phyloP scores from a whole-genome alignment of 2,888 invertebrate species.

The Ephialtes manifestator region DNA sequence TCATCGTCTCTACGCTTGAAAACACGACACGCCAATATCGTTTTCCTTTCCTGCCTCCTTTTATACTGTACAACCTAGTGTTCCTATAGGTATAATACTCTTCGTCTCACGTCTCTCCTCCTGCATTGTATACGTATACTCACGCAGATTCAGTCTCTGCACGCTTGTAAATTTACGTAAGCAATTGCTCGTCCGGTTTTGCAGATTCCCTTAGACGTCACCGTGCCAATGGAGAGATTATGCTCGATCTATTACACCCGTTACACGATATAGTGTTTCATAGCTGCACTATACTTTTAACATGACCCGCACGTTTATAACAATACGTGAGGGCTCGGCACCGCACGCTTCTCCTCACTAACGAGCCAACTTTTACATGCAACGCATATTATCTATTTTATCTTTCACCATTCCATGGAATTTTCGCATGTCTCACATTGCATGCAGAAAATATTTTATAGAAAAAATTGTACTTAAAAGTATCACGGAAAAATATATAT shows the following conservation, averaged over 20 bases:
- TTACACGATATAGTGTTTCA: slow-evolving; percentile 50
- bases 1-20: slow-evolving; percentile 65
- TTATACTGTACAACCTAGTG: slow-evolving; percentile 23
- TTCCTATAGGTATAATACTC: slow-evolving; percentile 17
- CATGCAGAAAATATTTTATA: background rate
- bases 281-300: slow-evolving; percentile 67
- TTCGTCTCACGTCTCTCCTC: slow-evolving; percentile 59
- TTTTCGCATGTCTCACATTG: background rate
- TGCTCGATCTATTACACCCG: slow-evolving; percentile 63
- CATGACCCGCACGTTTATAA: slow-evolving; percentile 75
- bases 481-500: background rate
- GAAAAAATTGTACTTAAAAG: background rate
- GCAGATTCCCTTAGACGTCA: slow-evolving; percentile 49
- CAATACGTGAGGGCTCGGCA: slow-evolving; percentile 76
- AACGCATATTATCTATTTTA: slow-evolving; percentile 62
- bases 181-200: slow-evolving; percentile 60
- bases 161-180: slow-evolving; percentile 70
- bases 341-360: slow-evolving; percentile 73
- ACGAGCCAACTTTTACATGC: slow-evolving; percentile 74
- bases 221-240: slow-evolving; percentile 64
- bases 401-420: slow-evolving; percentile 59
- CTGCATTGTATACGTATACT: slow-evolving; percentile 37
- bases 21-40: slow-evolving; percentile 71
- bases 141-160: slow-evolving; percentile 56
- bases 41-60: slow-evolving; percentile 64